phyloP scores from a whole-genome alignment of 2,888 invertebrate genomes.

The Tethea ocularis region DNA sequence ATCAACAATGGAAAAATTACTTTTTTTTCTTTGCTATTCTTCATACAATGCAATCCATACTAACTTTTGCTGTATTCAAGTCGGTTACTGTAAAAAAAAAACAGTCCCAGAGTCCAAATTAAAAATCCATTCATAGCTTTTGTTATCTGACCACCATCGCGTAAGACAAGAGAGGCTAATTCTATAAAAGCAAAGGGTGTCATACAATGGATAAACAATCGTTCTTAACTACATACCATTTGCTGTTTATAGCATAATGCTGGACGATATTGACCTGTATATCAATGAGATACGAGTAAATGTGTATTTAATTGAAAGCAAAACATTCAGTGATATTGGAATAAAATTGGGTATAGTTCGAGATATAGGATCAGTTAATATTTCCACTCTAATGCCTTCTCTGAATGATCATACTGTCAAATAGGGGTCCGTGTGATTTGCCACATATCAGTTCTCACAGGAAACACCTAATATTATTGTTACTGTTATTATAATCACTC shows the following conservation, averaged over 20 bases:
- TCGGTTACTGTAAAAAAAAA: conserved; percentile 20
- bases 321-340: conserved; percentile 30
- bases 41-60: background rate
- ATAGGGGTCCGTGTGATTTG: conserved; percentile 53
- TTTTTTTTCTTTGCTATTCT: background rate
- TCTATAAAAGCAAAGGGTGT: conserved; percentile 76
- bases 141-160: conserved; percentile 72
- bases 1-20: background rate
- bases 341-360: conserved; percentile 55
- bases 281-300: conserved; percentile 19
- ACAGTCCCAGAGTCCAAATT: conserved; percentile 57
- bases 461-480: background rate
- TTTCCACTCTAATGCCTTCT: conserved; percentile 75
- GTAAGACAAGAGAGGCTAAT: conserved; percentile 70
- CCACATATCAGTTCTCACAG: conserved; percentile 60
- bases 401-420: conserved; percentile 64
- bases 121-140: conserved; percentile 61
- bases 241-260: conserved; percentile 14
- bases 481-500: background rate
- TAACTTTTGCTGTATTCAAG: background rate
- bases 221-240: conserved; percentile 33
- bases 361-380: conserved; percentile 76
- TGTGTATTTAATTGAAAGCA: conserved; percentile 12
- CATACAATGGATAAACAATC: conserved; percentile 62
- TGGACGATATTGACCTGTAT: conserved; percentile 38